phyloP scores from a whole-genome alignment of 2,113 vertebrate genomes.

The Atractosteus spatula region DNA sequence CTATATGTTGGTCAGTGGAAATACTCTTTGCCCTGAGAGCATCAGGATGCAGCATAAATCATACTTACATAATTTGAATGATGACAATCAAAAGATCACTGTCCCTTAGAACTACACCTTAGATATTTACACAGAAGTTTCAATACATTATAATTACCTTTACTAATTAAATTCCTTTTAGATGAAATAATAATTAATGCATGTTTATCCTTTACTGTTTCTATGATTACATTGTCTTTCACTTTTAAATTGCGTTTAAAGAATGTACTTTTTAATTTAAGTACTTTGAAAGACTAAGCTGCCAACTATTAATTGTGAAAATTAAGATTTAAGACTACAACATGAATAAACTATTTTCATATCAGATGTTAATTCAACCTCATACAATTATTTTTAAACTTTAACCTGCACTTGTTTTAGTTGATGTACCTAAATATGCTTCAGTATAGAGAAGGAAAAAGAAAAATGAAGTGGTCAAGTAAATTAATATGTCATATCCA shows the following conservation, averaged over 20 bases:
- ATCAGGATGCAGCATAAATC: slow-evolving; percentile 14
- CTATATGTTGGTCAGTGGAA: not conserved
- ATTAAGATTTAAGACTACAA: no score
- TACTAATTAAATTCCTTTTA: not conserved
- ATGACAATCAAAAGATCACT: not conserved
- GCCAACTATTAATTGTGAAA: no score
- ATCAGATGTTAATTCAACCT: not conserved
- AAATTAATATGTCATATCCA: not conserved
- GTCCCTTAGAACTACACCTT: not conserved
- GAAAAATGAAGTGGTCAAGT: not conserved
- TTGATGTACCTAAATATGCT: not conserved
- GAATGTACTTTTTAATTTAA: no score
- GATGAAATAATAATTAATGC: not conserved
- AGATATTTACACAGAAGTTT: not conserved
- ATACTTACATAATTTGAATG: slow-evolving; percentile 1
- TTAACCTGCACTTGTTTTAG: not conserved
- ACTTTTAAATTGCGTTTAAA: no score
- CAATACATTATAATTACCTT: no score
- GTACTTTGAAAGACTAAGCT: no score
- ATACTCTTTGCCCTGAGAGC: slow-evolving; percentile 7
- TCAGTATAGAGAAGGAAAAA: not conserved
- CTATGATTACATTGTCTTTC: no score
- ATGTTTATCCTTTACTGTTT: not conserved
- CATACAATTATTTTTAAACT: not conserved
- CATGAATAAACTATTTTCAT: no score